Evolutionary conservation across 2,113 vertebrate genomes (phyloP).

Genomic region (Pomatostomus ruficeps): DNA sequence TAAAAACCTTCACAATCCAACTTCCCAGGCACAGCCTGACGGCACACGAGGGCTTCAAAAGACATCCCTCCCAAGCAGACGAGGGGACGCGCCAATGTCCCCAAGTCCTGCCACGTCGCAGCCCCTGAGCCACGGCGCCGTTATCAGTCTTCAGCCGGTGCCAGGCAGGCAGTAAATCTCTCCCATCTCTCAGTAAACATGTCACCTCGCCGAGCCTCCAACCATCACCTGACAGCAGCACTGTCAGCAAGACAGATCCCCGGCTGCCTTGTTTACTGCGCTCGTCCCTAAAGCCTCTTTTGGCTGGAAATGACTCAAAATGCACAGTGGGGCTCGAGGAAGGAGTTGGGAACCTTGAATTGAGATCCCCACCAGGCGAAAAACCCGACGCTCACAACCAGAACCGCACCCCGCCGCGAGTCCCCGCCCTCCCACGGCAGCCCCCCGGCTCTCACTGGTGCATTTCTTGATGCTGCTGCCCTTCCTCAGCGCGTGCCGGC

Average conservation of each 20-base stretch:
- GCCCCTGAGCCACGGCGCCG: background rate
- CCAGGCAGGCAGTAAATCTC: slow-evolving; percentile 68
- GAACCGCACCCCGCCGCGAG: accelerated
- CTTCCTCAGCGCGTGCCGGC: slow-evolving; percentile 88
- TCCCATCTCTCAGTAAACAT: slow-evolving; percentile 68
- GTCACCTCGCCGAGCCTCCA: slow-evolving; percentile 58
- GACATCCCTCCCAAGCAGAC: background rate
- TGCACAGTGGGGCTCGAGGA: background rate
- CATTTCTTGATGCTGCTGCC: slow-evolving; percentile 92
- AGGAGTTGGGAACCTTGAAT: background rate
- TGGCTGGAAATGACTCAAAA: slow-evolving; percentile 5
- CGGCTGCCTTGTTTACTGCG: slow-evolving; percentile 54
- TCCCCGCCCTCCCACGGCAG: accelerated
- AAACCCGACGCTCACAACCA: accelerated
- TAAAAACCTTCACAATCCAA: background rate
- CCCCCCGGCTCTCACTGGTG: slow-evolving; percentile 82
- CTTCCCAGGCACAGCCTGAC: background rate
- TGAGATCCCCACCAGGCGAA: background rate
- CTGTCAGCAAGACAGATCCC: slow-evolving; percentile 72
- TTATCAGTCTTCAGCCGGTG: slow-evolving; percentile 39
- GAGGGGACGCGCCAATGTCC: background rate
- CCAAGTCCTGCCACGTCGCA: background rate
- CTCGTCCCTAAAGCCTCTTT: slow-evolving; percentile 33
- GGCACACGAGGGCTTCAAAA: accelerated
- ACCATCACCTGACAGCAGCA: slow-evolving; percentile 57